phyloP scores from a whole-genome alignment of 2,113 vertebrate species.

The Arothron firmamentum region DNA sequence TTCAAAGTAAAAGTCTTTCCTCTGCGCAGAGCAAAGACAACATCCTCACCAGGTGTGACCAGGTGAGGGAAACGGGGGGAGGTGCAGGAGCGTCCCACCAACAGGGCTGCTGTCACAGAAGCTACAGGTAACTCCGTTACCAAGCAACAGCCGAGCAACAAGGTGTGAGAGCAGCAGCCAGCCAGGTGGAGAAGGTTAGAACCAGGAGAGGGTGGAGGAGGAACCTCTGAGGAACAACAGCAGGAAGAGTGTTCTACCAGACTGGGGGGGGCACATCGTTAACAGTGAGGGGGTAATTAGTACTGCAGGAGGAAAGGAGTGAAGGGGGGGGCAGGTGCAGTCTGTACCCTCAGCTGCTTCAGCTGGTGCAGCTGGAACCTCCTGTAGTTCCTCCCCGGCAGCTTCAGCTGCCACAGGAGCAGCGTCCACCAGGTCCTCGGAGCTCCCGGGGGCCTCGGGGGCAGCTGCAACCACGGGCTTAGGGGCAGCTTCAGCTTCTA shows the following conservation, averaged over 20 bases:
- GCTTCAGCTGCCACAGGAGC: slow-evolving; percentile 17
- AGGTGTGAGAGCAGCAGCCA: too few relatives aligned
- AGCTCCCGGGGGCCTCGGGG: slow-evolving; percentile 26
- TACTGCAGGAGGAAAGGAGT: slow-evolving; percentile 41
- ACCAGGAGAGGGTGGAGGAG: too few relatives aligned
- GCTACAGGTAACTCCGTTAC: too few relatives aligned
- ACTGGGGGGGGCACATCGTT: neutral
- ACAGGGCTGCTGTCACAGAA: too few relatives aligned
- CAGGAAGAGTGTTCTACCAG: too few relatives aligned
- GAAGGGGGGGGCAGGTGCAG: slow-evolving; percentile 26
- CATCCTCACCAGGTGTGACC: slow-evolving; percentile 12
- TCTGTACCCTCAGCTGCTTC: slow-evolving; percentile 62
- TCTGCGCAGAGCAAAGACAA: slow-evolving; percentile 28
- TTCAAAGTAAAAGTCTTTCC: too few relatives aligned
- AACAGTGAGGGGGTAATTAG: slow-evolving; percentile 45
- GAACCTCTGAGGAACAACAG: neutral
- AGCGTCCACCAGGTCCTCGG: slow-evolving; percentile 45
- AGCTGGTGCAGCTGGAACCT: too few relatives aligned
- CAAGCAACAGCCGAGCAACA: too few relatives aligned
- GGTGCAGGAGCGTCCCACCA: neutral
- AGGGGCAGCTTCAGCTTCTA: neutral
- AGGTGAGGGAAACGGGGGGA: slow-evolving; percentile 9
- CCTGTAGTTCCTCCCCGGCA: too few relatives aligned
- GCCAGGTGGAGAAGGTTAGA: too few relatives aligned
- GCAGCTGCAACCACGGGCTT: neutral